Evolutionary conservation across 2,888 invertebrate species (phyloP), one percentile per base, ranked within the genome.

Genomic region (Lamellibrachia columna): DNA sequence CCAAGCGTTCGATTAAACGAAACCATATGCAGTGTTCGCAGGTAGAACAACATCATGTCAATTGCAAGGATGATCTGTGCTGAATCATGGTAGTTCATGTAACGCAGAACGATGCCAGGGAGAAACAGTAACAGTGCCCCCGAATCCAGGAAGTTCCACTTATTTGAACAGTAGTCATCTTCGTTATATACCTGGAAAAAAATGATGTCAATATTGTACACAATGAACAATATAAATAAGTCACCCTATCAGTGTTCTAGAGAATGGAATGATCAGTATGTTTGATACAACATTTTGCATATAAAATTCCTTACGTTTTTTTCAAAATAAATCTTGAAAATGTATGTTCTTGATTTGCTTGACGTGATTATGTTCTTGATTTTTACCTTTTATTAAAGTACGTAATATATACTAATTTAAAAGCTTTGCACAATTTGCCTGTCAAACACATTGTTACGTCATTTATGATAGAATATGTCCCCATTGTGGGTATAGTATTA

Each of bases 71-170:
- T 94, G 15, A 97, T 95, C 15, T 97, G 94, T 1, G 96, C 96
- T 7, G 95, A 95, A 52, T 95, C 95, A 93, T 97, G 95, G 2
- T 28, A 28, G 28, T 11, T 11, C 0, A 92, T 94, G 92, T 95
- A 95, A 9, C 96, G 94, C 8, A 96, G 93, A 28, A 95, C 93
- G 93, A 96, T 95, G 28, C 96, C 96, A 7, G 94, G 92, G 0
- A 95, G 91, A 94, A 96, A 96, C 15, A 96, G 93, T 0, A 94
- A 53, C 55, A 96, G 95, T 0, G 96, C 95, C 52, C 95, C 92
- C 3, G 96, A 94, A 92, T 96, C 96, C 53, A 96, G 94, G 7
- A 96, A 94, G 94, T 96, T 96, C 96, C 96, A 96, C 0, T 94
- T 94, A 94, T 96, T 96, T 0, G 95, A 94, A 90, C 96, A 94